These are phyloP conservation scores for Pangasius macronema DNA, from an alignment of 2,797 vertebrate genomes.

Conservation along the genomic window DNA sequence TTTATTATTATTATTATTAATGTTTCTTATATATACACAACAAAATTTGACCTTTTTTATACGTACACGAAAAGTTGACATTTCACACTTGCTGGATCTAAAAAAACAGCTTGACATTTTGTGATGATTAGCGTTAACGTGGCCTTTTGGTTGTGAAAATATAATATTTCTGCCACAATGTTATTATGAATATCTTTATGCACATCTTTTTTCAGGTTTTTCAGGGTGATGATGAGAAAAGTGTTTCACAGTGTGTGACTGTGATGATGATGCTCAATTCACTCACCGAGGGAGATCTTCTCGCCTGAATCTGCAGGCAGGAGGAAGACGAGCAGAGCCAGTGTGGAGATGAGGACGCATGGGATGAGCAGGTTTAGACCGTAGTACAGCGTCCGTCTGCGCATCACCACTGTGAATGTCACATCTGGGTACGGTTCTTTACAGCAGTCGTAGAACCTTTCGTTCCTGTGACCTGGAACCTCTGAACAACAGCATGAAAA, in stretches of 20 bases:
- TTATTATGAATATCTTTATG: not conserved
- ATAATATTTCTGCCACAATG: not conserved
- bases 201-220: not conserved
- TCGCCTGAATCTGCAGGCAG: constrained; percentile 86
- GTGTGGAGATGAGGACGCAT: constrained; percentile 82
- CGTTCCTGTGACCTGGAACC: constrained; percentile 78
- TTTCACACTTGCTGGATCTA: not conserved
- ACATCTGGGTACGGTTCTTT: constrained; percentile 85
- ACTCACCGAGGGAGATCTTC: constrained; percentile 84
- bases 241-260: not conserved
- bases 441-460: constrained; percentile 83
- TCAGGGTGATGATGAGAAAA: constrained; percentile 23
- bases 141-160: not conserved
- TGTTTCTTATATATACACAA: not conserved
- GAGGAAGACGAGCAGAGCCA: constrained; percentile 83
- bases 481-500: constrained; percentile 60
- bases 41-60: not conserved
- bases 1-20: too few species aligned
- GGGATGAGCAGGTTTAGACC: constrained; percentile 86
- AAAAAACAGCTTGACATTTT: constrained; percentile 8
- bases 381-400: constrained; percentile 83
- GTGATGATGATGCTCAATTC: not conserved
- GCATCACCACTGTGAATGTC: constrained; percentile 84
- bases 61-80: not conserved
- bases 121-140: not conserved